Conservation (phyloP, 2,113 vertebrate species). For the Lethenteron reissneri region DNA sequence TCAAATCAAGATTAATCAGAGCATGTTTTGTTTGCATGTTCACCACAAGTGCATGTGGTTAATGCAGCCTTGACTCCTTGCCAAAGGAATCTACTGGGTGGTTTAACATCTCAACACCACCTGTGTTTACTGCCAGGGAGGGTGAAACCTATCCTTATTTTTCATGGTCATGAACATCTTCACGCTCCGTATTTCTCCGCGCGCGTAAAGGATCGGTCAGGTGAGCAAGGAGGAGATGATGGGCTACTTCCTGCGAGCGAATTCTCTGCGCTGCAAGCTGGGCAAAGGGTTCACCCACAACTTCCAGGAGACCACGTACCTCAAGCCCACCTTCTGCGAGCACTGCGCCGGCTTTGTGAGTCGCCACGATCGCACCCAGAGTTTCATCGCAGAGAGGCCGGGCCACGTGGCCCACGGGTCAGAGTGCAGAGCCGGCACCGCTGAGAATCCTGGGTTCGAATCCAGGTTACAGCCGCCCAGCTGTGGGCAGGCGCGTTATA, state of each 20-base stretch:
- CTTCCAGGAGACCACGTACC: constrained; percentile 82
- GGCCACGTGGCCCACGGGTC: no score
- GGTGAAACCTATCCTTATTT: neutral
- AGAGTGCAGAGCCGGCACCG: no score
- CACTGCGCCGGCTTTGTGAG: constrained; percentile 95
- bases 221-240: constrained; percentile 81
- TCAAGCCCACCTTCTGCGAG: constrained; percentile 88
- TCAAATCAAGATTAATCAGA: no score
- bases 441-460: no score
- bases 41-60: no score
- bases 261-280: constrained; percentile 78
- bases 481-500: no score
- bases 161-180: neutral
- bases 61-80: no score
- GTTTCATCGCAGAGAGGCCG: no score
- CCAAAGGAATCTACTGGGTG: no score
- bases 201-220: constrained; percentile 41
- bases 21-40: no score
- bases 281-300: constrained; percentile 75
- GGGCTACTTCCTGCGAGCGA: constrained; percentile 81
- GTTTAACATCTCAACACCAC: neutral
- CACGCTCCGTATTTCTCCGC: neutral
- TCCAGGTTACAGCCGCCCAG: no score
- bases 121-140: neutral
- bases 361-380: constrained; percentile 7